phyloP scores from a whole-genome alignment of 2,797 vertebrate species.

The Nannoperca obscura region DNA sequence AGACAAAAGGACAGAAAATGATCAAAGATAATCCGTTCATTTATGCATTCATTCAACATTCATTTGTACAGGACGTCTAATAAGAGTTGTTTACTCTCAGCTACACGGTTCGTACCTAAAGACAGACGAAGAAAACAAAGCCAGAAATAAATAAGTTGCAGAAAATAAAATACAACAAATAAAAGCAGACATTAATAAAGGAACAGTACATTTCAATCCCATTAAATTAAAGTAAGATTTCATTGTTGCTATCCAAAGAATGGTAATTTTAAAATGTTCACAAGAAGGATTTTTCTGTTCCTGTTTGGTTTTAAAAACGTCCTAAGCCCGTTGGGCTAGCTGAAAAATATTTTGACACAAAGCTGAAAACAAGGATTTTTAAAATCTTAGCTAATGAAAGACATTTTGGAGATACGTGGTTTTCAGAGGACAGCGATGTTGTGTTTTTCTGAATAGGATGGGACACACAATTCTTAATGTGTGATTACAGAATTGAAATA shows the following conservation, averaged over 20 bases:
- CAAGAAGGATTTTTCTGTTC: background rate
- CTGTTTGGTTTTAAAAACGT: background rate
- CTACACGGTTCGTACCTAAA: background rate
- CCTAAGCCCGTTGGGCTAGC: background rate
- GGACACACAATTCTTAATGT: background rate
- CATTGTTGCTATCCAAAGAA: too few species aligned
- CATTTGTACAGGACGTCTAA: background rate
- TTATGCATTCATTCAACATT: background rate
- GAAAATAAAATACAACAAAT: background rate
- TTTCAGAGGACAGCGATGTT: background rate
- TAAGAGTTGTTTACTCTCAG: background rate
- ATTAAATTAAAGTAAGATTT: background rate
- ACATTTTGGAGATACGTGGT: background rate
- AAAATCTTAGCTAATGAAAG: background rate
- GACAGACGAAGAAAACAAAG: background rate
- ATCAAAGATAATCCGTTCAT: background rate
- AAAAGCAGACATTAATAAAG: background rate
- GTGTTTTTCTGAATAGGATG: background rate
- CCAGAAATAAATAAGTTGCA: background rate
- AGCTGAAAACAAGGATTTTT: background rate
- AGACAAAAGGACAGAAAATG: conserved; percentile 8
- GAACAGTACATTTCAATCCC: background rate
- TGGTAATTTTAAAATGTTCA: too few species aligned
- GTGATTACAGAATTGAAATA: background rate
- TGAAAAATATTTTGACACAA: background rate